phyloP scores from a whole-genome alignment of 2,888 invertebrate genomes.

The Cheilosia impressa region DNA sequence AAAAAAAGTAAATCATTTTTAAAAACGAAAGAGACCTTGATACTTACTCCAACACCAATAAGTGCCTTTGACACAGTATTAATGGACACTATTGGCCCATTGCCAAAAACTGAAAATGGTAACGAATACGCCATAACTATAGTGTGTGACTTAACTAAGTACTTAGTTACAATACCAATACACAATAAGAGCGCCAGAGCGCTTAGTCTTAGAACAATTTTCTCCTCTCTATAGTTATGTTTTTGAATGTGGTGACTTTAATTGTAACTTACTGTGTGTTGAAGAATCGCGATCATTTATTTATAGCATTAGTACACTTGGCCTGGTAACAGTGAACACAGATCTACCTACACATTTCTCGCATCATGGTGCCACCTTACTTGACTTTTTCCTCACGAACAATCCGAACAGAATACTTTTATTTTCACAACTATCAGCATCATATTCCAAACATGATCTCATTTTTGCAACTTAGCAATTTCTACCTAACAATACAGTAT shows the following conservation, averaged over 20 bases:
- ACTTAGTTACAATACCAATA: no score
- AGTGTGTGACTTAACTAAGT: no score
- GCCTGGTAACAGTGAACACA: not conserved
- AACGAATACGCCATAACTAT: no score
- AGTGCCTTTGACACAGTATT: no score
- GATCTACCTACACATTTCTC: not conserved
- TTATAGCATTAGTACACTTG: not conserved
- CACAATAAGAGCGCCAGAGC: no score
- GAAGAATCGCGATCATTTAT: not conserved
- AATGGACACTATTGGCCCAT: no score
- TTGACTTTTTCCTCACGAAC: not conserved
- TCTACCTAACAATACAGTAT: not conserved
- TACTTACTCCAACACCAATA: no score
- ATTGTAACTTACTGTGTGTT: not conserved
- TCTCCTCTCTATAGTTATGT: not conserved
- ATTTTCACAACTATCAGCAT: no score
- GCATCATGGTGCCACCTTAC: not conserved
- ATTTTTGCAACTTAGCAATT: not conserved
- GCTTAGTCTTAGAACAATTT: not conserved
- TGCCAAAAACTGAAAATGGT: no score
- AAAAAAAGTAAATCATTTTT: no score
- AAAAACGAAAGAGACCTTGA: no score
- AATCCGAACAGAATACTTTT: not conserved
- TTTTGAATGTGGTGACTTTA: not conserved
- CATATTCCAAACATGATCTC: no score